Evolutionary conservation across 2,888 invertebrate species (phyloP).

Genomic region (Eupsilia transversa): DNA sequence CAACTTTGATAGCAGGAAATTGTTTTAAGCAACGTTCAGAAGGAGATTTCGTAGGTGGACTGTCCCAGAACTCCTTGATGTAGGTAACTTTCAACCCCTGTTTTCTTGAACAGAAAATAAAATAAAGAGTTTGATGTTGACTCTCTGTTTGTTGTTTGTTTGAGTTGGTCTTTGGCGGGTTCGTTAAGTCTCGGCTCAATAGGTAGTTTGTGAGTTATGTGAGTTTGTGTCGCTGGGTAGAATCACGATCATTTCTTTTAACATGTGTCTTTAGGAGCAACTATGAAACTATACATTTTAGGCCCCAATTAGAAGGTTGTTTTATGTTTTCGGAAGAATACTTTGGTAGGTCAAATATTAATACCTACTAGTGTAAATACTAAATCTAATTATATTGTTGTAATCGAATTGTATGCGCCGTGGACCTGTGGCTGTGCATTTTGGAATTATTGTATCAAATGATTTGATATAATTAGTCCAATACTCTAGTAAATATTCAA

Average conservation of each 20-base stretch:
- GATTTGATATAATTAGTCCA: background rate
- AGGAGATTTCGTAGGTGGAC: constrained; percentile 80
- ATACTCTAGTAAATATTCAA: background rate
- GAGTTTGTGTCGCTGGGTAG: constrained; percentile 31
- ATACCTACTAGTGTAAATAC: no score
- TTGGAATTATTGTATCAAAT: no score
- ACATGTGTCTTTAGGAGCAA: background rate
- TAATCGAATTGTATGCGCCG: background rate
- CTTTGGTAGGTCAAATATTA: no score
- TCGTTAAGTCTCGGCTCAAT: constrained; percentile 59
- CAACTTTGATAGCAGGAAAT: constrained; percentile 85
- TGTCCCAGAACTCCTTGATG: constrained; percentile 70
- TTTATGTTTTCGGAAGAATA: background rate
- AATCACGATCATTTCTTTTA: constrained; percentile 23
- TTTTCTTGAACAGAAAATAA: constrained; percentile 67
- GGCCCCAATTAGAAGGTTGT: background rate
- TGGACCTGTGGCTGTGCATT: no score
- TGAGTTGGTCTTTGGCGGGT: constrained; percentile 61
- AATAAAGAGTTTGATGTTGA: constrained; percentile 67
- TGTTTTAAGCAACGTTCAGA: constrained; percentile 83
- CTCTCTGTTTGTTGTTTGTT: constrained; percentile 63
- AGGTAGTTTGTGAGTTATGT: constrained; percentile 55
- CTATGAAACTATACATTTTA: background rate
- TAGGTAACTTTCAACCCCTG: constrained; percentile 68
- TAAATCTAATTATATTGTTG: no score